Evolutionary conservation across 2,797 vertebrate species (phyloP), one percentile per base, ranked within the genome.

Genomic region (Poeciliopsis presidionis): DNA sequence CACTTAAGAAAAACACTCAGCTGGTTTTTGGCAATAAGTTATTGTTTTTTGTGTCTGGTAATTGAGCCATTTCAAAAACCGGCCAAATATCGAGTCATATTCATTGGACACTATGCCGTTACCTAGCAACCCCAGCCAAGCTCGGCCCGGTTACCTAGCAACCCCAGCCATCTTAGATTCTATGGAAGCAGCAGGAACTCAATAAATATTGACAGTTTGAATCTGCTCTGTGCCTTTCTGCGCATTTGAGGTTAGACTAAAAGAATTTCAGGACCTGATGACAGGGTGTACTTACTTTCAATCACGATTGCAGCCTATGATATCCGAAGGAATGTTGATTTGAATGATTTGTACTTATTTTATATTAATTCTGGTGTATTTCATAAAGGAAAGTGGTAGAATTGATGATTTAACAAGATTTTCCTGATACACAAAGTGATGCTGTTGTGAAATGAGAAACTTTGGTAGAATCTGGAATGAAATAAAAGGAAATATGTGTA

Each of bases 401-500:
- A 51, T 77, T 55, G 33, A 2, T 77, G 53, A 45, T 49, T 81
- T 16, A 2, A 16, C 73, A 55, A 8, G 70, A 78, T 73, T 33
- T 59, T 71, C 6, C 46, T 84, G 72, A 81, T 7, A 33, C 77
- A 18, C 57, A 49, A 59, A 49, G 25, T 28, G n/a, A 11, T 86
- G 59, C 73, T 47, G 65, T 11, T 85, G 57, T 79, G 51, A 89
- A 82, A 87, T 87, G 72, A 46, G 28, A 81, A 49, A 70, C 28
- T 46, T 55, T 73, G 30, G 51, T 22, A 82, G 39, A 80, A 76
- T 39, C 36, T 80, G n/a, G 28, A 81, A 36, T 78, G 79, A 39
- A 92, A 91, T 90, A 90, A 93, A 92, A 85, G 81, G 6, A 9
- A 59, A 74, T 55, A 70, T 81, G 30, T 85, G 25, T 82, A 80